Evolutionary conservation across 1,140 invertebrate genomes (phyloP).

Genomic region (Lordiphosa collinella): DNA sequence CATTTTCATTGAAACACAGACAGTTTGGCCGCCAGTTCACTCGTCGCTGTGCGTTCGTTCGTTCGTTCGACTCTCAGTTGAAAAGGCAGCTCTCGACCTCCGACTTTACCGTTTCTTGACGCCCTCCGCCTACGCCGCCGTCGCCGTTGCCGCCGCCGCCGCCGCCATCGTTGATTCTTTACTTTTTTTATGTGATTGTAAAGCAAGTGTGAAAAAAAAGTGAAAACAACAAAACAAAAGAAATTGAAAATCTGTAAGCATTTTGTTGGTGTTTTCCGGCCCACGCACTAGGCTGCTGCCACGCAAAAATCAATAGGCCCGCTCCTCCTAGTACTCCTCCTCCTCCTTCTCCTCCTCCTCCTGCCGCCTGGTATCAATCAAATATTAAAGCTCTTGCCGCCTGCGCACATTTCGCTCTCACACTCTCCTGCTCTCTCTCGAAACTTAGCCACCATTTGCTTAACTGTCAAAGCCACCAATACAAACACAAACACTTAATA

Average conservation of each 20-base stretch:
- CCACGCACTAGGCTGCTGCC: slow-evolving; percentile 2
- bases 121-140: not conserved
- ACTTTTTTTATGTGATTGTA: slow-evolving; percentile 22
- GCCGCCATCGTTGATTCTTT: slow-evolving; percentile 31
- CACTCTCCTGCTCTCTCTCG: slow-evolving; percentile 14
- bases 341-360: not conserved
- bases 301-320: not conserved
- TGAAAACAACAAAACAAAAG: slow-evolving; percentile 21
- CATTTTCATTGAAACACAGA: slow-evolving; percentile 64
- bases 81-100: slow-evolving; percentile 3
- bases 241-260: slow-evolving; percentile 5
- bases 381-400: slow-evolving; percentile 18
- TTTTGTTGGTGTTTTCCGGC: not conserved
- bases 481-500: slow-evolving; percentile 7
- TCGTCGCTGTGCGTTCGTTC: slow-evolving; percentile 70
- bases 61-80: slow-evolving; percentile 56
- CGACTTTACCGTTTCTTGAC: not conserved
- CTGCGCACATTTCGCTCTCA: slow-evolving; percentile 1
- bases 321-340: not conserved
- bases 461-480: slow-evolving; percentile 13
- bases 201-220: slow-evolving; percentile 25
- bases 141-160: not conserved
- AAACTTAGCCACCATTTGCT: slow-evolving; percentile 29
- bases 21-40: slow-evolving; percentile 61
- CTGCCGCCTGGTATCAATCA: slow-evolving; percentile 21